Evolutionary conservation across 1,140 invertebrate genomes (phyloP), one percentile per base, ranked within the genome.

Genomic region (Bilobella aurantiaca): DNA sequence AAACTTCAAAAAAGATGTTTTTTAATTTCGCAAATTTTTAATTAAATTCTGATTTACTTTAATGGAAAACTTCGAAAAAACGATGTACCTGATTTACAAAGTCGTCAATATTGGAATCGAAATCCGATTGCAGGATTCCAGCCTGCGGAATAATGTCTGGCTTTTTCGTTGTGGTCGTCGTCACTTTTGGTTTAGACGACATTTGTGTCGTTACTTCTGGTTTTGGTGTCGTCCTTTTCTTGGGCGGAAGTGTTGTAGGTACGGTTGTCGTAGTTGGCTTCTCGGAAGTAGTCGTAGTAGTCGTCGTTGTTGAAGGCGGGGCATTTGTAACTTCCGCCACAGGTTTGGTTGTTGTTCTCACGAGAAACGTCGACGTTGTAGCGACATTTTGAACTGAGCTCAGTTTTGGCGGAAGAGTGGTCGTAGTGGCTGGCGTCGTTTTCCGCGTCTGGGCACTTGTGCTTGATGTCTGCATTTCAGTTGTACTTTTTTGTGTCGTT

Each of bases 241-340:
- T 77, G 75, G 14, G 76, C 77, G 27, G 77, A 75, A 27, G 77
- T 75, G 0, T 74, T 74, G n/a, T 77, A 74, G 28, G 81, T 23
- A 58, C 63, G 58, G 59, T 66, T 29, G 34, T 66, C 8, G 31
- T 46, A 23, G 62, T 62, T 25, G 53, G 32, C 25, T 47, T 67
- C 49, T 59, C 62, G 25, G 60, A 56, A 25, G 61, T 67, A 18
- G 57, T 64, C 29, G 57, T 68, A 14, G 62, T 56, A 18, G 46
- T 49, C n/a, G 63, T 37, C 28, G 61, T 67, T 0, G 68, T 42
- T 46, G 56, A 37, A 1, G 66, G 58, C 16, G 65, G 68, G 14
- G 68, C 14, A 14, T 37, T 58, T 16, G 65, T 32, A 2, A 77
- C 77, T 64, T 75, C 72, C 16, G 77, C 65, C 56, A 23, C 73